A percentile compares a stretch with the other conserved stretches of the same genome.
phyloP scores from a whole-genome alignment of 2,888 invertebrate species.

The Mesorhabditis spiculigera region DNA sequence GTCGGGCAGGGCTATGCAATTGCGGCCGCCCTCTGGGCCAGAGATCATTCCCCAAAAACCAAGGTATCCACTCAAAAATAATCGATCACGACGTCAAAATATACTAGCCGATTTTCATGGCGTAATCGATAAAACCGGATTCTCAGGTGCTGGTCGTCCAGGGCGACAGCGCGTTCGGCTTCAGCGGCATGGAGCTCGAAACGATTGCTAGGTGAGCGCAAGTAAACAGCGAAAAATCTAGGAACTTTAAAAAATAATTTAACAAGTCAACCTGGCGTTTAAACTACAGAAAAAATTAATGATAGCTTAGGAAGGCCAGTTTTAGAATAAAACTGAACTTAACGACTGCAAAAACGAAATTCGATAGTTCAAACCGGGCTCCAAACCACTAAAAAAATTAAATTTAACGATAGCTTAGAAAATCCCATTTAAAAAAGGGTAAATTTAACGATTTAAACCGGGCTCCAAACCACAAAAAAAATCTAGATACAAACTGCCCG shows the following conservation, averaged over 20 bases:
- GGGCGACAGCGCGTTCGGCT: constrained; percentile 95
- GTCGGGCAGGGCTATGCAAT: too few relatives aligned
- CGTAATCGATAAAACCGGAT: neutral
- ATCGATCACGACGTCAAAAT: too few relatives aligned
- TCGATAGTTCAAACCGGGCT: too few relatives aligned
- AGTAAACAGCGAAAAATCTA: neutral
- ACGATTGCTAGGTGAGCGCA: constrained; percentile 74
- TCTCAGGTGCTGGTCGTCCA: constrained; percentile 79
- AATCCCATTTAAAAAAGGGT: neutral
- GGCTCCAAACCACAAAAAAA: neutral
- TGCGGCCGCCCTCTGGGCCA: constrained; percentile 87
- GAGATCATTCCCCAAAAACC: constrained; percentile 72
- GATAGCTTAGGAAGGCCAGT: too few relatives aligned
- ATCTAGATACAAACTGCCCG: constrained; percentile 79
- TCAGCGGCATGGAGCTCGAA: constrained; percentile 96
- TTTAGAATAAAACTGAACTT: too few relatives aligned
- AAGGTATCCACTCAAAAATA: too few relatives aligned
- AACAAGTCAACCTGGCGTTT: too few relatives aligned
- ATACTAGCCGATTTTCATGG: too few relatives aligned
- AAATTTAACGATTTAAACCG: neutral
- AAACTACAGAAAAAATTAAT: too few relatives aligned
- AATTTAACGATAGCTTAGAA: too few relatives aligned
- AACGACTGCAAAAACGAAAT: too few relatives aligned
- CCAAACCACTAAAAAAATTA: too few relatives aligned
- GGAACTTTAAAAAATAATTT: constrained; percentile 7